Base-by-base conservation (phyloP, 1,140 invertebrate genomes). In the Cyclina sinensis region DNA sequence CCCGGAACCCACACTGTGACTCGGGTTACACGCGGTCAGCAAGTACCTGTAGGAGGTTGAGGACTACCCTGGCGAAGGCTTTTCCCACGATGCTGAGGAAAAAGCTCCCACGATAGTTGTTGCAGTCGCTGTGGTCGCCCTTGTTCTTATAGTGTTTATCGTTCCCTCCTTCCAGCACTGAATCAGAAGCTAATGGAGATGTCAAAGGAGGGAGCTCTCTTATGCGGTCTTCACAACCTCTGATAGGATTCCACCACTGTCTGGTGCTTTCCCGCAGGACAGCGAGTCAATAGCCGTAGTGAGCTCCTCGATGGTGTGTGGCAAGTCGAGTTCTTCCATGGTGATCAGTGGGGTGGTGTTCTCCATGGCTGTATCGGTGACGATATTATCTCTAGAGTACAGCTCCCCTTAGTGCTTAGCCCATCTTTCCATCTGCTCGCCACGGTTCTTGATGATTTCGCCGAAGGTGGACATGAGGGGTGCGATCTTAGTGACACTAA, bases 131-230 rank as follows among this genome's bases (percentile, higher is more conserved):
- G 7, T 84, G 9, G 27, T 88, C 86, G 0, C 86, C 89, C 46
- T 91, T 92, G 82, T 89, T 91, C 59, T 92, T 91, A 65, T 89
- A 89, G 24, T 89, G 84, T 27, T 70, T 92, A 78, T 86, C 68
- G 39, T n/a, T n/a, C n/a, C n/a, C n/a, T n/a, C n/a, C n/a, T n/a
- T n/a, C n/a, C n/a, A n/a, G n/a, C n/a, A n/a, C 39, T 68, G n/a
- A 57, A 90, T 32, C 84, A 88, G 21, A 57, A 57, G 43, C 27
- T 21, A 14, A 57, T 79, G 37, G 70, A 91, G 70, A 89, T 51
- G 21, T 87, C 89, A 27, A 59, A 84, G n/a, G 82, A 30, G 65
- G 91, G 78, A 18, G 85, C 14, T 51, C 88, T 89, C 35, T 89
- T 79, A 70, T 89, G 79, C 14, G 86, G 86, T 24, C 48, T 83